Evolutionary conservation across 1,140 invertebrate species (phyloP).

Genomic region (Temnothorax curvispinosus): DNA sequence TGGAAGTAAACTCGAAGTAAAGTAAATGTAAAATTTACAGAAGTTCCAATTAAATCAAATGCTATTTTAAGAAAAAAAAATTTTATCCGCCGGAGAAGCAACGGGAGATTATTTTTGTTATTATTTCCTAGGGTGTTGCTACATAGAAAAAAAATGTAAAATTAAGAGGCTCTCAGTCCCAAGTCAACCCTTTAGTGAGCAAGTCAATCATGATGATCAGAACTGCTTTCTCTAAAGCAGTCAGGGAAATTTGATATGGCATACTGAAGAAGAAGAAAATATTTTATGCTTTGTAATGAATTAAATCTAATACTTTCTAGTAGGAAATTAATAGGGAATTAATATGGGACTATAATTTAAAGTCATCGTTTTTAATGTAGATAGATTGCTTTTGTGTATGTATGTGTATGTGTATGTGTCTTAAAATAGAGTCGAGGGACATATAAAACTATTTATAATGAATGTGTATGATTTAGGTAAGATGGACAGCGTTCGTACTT

Average conservation of each 20-base stretch:
- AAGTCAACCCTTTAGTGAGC: background rate
- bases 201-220: background rate
- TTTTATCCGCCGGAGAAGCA: background rate
- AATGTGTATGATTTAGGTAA: conserved; percentile 69
- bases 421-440: background rate
- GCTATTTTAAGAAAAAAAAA: background rate
- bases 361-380: background rate
- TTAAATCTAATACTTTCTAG: background rate
- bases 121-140: background rate
- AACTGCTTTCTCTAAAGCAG: background rate
- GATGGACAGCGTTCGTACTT: conserved; percentile 62
- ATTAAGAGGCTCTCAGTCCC: background rate
- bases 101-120: background rate
- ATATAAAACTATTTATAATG: background rate
- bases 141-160: background rate
- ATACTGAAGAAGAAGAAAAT: background rate
- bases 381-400: background rate
- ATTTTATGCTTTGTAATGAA: background rate
- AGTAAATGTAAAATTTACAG: background rate
- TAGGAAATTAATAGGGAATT: background rate
- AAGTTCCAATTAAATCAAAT: background rate
- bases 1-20: too few species aligned
- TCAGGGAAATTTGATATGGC: background rate
- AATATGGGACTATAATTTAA: background rate
- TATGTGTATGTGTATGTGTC: background rate